phyloP scores from a whole-genome alignment of 1,140 invertebrate genomes.

The Penaeus vannamei region DNA sequence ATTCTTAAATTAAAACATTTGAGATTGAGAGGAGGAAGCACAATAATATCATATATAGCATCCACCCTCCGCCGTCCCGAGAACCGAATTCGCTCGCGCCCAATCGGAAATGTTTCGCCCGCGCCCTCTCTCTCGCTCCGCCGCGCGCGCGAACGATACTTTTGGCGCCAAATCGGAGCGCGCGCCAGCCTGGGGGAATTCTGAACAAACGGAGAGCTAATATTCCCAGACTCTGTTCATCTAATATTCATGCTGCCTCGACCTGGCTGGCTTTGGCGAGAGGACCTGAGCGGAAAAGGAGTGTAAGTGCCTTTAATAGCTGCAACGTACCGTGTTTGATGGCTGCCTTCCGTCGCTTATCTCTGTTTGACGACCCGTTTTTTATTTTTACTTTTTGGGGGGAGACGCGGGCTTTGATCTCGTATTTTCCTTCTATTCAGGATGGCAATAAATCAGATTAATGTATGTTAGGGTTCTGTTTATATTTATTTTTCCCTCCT shows the following conservation, averaged over 20 bases:
- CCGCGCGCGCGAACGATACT: conserved; percentile 42
- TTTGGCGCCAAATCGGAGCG: conserved; percentile 46
- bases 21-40: conserved; percentile 50
- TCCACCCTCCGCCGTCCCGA: conserved; percentile 10
- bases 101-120: not conserved
- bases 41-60: conserved; percentile 52
- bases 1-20: conserved; percentile 52
- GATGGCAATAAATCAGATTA: conserved; percentile 46
- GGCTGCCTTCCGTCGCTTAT: conserved; percentile 39
- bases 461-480: conserved; percentile 26
- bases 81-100: not conserved
- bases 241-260: conserved; percentile 48
- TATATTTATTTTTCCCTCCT: conserved; percentile 25
- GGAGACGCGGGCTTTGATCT: conserved; percentile 32
- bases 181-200: conserved; percentile 38
- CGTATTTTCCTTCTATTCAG: conserved; percentile 39
- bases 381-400: conserved; percentile 9
- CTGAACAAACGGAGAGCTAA: conserved; percentile 49
- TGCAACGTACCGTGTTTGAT: conserved; percentile 45
- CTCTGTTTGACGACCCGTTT: conserved; percentile 38
- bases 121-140: not conserved
- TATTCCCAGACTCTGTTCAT: conserved; percentile 48
- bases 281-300: conserved; percentile 45
- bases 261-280: conserved; percentile 45
- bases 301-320: conserved; percentile 46